phyloP scores from a whole-genome alignment of 2,113 vertebrate species.

The Neomonachus schauinslandi region DNA sequence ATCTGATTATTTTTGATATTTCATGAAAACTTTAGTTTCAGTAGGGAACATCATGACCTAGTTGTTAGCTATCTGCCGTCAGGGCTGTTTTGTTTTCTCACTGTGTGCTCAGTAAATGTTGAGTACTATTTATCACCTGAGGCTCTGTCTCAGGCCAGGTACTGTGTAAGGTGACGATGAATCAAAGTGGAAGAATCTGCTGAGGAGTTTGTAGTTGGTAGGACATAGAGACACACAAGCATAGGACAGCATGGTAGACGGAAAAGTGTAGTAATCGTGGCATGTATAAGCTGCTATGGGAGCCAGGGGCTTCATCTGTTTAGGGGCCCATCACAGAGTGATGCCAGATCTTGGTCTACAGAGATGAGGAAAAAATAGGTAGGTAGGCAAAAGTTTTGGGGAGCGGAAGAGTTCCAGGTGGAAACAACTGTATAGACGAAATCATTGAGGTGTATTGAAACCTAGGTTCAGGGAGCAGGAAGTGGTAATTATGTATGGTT shows the following conservation, averaged over 20 bases:
- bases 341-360: not conserved
- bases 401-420: not conserved
- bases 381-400: not conserved
- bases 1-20: conserved; percentile 11
- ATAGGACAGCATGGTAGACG: not conserved
- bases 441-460: not conserved
- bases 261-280: not conserved
- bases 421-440: not conserved
- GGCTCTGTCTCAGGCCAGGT: not conserved
- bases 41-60: not conserved
- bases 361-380: not conserved
- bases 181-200: not conserved
- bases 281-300: not conserved
- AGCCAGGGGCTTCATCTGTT: not conserved
- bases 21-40: conserved; percentile 48
- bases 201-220: not conserved
- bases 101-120: not conserved
- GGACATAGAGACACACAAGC: not conserved
- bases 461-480: not conserved
- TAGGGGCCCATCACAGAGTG: not conserved
- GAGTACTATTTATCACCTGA: not conserved
- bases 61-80: not conserved
- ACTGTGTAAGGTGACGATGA: not conserved
- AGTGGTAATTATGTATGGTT: not conserved
- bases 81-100: not conserved